Base-by-base conservation (phyloP, 2,888 invertebrate species). In the Oasisia sp. region DNA sequence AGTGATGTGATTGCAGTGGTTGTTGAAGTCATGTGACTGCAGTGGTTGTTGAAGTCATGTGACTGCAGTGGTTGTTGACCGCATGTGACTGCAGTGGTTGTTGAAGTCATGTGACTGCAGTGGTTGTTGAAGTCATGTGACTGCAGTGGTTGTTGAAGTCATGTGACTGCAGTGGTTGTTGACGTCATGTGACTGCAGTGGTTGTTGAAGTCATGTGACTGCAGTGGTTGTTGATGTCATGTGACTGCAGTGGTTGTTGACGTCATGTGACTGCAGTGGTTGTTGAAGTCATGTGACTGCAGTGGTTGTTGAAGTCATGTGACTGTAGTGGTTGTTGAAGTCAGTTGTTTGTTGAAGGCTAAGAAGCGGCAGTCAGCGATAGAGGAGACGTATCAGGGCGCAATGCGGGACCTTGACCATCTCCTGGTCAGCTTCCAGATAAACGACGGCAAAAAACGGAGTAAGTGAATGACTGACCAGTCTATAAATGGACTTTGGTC, bases 321-420 rank as follows among this genome's bases (percentile, higher is more conserved):
- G 44, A 12, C 1, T 11, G 56, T 0, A 3, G 19, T 74, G 74
- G 27, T 27, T 19, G 1, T 2, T 74, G 74, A 74, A 74, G 74
- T 74, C 2, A 45, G 32, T 90, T 56, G 38, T 91, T 92, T 91
- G 92, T 91, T 93, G 1, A 94, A 96, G 96, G 95, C 95, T 14
- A 95, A 95, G 93, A 96, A 95, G 93, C 93, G 95, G 8, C 95
- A 96, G 93, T 94, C 94, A n/a, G 94, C 94, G 92, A 93, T 96
- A 92, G 96, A 96, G 93, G 95, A 96, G 92, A 95, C 95, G 7
- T 96, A 96, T 93, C 95, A 95, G 38, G 95, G 95, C 19, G 95
- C 95, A 92, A 95, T 95, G 94, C 94, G 95, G 92, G 95, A 96
- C 91, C 92, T 96, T 38, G 95, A 95, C 90, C 93, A 95, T 19